phyloP scores from a whole-genome alignment of 2,113 vertebrate species.

The Rattus norvegicus region DNA sequence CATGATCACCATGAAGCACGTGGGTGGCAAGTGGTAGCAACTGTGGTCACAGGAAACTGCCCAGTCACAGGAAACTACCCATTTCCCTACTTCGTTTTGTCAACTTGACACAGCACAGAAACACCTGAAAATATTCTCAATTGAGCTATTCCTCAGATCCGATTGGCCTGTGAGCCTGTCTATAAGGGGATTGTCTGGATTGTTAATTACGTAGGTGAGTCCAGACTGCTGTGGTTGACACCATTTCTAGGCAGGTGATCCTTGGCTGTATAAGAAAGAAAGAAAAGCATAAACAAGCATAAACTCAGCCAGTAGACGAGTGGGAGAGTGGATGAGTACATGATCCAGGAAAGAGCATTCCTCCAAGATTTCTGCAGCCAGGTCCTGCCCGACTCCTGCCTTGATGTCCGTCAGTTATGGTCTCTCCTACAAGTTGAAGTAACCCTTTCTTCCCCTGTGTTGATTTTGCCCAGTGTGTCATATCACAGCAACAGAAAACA shows the following conservation, averaged over 20 bases:
- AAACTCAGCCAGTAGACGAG: too few relatives aligned
- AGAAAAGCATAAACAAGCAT: too few relatives aligned
- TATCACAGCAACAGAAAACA: background rate
- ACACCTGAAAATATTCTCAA: background rate
- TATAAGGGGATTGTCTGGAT: background rate
- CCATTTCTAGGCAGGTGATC: background rate
- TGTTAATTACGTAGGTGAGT: background rate
- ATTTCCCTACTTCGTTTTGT: background rate
- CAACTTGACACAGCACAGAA: background rate
- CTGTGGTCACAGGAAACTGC: background rate
- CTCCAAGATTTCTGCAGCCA: too few relatives aligned
- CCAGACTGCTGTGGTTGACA: background rate
- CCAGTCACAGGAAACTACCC: background rate
- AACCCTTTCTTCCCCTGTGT: background rate
- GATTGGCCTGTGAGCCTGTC: too few relatives aligned
- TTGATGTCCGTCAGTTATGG: fast-evolving
- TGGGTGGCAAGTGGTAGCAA: background rate
- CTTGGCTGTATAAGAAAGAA: background rate
- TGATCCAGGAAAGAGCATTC: too few relatives aligned
- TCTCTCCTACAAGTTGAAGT: background rate
- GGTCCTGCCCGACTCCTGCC: background rate
- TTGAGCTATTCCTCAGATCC: background rate
- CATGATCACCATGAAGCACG: background rate
- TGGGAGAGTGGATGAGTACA: too few relatives aligned
- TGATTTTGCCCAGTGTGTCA: background rate